A percentile compares a stretch with the other conserved stretches of the same genome.
phyloP scores from a whole-genome alignment of 2,113 vertebrate species.

The Ornithorhynchus anatinus region DNA sequence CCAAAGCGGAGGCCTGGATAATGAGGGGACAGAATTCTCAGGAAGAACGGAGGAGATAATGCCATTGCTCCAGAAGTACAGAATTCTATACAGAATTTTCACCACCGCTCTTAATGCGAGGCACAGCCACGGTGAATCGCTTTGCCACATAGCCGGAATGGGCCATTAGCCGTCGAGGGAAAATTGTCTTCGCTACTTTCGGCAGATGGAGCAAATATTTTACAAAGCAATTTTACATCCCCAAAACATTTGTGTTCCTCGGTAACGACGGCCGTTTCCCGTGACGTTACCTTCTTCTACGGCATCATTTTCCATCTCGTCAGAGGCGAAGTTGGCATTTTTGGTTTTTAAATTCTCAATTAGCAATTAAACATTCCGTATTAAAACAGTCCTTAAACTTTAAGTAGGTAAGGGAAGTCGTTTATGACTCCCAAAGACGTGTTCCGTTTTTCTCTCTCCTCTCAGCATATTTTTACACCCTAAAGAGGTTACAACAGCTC shows the following conservation, averaged over 20 bases:
- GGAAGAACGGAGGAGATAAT: constrained; percentile 74
- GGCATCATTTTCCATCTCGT: constrained; percentile 66
- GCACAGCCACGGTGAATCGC: constrained; percentile 65
- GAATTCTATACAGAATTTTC: constrained; percentile 56
- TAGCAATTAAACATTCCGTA: constrained; percentile 51
- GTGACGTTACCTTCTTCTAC: constrained; percentile 65
- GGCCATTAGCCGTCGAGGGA: constrained; percentile 91
- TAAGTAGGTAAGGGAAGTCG: constrained; percentile 43
- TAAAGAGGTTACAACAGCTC: constrained; percentile 24
- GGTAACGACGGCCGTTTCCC: constrained; percentile 73
- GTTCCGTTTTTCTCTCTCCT: neutral
- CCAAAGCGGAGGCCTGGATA: constrained; percentile 56
- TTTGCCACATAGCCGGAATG: constrained; percentile 84
- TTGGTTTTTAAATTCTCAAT: constrained; percentile 71
- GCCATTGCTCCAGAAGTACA: constrained; percentile 73
- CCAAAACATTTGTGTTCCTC: constrained; percentile 75
- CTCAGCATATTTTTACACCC: constrained; percentile 23
- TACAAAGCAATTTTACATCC: constrained; percentile 83
- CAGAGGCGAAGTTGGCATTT: constrained; percentile 69
- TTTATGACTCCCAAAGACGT: constrained; percentile 27
- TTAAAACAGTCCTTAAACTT: constrained; percentile 67
- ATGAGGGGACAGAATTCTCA: constrained; percentile 63
- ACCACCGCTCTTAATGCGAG: constrained; percentile 62
- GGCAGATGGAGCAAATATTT: constrained; percentile 96
- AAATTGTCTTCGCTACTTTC: constrained; percentile 93